These are phyloP conservation scores for Symphodus melops DNA, from an alignment of 2,113 vertebrate genomes.

Conservation along the genomic window DNA sequence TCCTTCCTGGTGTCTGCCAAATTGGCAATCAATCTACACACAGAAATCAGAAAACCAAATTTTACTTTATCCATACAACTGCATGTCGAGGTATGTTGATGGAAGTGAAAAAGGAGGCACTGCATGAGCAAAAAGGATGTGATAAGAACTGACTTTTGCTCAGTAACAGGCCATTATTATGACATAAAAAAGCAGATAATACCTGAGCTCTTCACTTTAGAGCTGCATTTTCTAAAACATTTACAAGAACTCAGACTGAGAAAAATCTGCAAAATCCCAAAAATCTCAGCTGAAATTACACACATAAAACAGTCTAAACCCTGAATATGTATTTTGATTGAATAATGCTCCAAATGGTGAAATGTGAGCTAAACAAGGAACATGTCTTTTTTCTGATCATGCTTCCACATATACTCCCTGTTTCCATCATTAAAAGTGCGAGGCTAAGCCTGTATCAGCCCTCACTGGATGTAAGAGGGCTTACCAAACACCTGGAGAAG, in stretches of 20 bases:
- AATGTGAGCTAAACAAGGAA: slow-evolving; percentile 23
- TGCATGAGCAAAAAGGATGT: background rate
- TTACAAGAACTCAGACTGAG: background rate
- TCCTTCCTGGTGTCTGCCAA: slow-evolving; percentile 41
- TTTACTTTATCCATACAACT: background rate
- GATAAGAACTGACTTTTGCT: slow-evolving; percentile 13
- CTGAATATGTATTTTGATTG: slow-evolving; percentile 7
- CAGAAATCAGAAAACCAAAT: slow-evolving; percentile 28
- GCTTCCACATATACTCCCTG: background rate
- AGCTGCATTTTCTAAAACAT: background rate
- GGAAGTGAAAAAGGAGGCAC: background rate
- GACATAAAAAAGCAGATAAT: slow-evolving; percentile 25
- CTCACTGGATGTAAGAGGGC: slow-evolving; percentile 24
- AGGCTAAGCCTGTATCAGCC: slow-evolving; percentile 37
- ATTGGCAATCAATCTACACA: slow-evolving; percentile 68
- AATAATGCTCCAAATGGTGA: background rate
- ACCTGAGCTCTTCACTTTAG: background rate
- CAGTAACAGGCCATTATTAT: slow-evolving; percentile 19
- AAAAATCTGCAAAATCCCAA: background rate
- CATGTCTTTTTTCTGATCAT: slow-evolving; percentile 11
- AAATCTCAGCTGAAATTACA: background rate
- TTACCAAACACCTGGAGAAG: slow-evolving; percentile 58
- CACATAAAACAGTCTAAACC: background rate
- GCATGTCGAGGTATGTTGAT: background rate
- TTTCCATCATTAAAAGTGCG: slow-evolving; percentile 15